Evolutionary conservation across 2,888 invertebrate genomes (phyloP), one percentile per base, ranked within the genome.

Genomic region (Agrotis segetum): DNA sequence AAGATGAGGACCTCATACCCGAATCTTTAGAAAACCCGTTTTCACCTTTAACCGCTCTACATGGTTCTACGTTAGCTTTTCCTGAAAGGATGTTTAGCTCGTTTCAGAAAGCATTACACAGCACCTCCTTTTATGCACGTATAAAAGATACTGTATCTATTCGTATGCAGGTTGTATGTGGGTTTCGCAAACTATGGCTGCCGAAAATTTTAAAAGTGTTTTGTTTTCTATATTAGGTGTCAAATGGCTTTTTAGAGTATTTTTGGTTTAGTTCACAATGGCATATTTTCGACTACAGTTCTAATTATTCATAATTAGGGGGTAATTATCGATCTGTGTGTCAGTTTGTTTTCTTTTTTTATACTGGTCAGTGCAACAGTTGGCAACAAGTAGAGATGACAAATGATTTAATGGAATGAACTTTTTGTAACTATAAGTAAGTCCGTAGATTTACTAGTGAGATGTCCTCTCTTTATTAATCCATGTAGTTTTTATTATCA

Each of bases 21-120:
- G 46, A 29, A 65, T 52, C 58, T 74, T 74, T 74, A 58, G 52
- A 80, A 65, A 80, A 53, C 52, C 16, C 34, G 44, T 74, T 80
- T 75, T 58, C 65, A 46, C 44, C 49, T 65, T 56, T 50, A 47
- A 52, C 66, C 52, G 47, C 24, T 52, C 55, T 21, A 19, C 46
- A 34, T 46, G 67, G 53, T 59, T 47, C 19, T 21, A 46, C 47
- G 74, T 19, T 80, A 81, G 59, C 66, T 81, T 74, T 75, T 75
- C 49, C 44, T 75, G 67, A 75, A 80, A 67, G 64, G 64, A 75
- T 63, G 60, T 59, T 64, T 60, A 66, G 65, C 59, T 80, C 34
- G 70, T 71, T 80, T 80, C 64, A 64, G 29, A 68, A 80, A 79
- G 24, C 69, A 69, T 79, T 83, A 79, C 49, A 58, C 44, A 56